These are phyloP conservation scores for Tadarida brasiliensis DNA, from an alignment of 2,797 vertebrate species.

Conservation along the genomic window DNA sequence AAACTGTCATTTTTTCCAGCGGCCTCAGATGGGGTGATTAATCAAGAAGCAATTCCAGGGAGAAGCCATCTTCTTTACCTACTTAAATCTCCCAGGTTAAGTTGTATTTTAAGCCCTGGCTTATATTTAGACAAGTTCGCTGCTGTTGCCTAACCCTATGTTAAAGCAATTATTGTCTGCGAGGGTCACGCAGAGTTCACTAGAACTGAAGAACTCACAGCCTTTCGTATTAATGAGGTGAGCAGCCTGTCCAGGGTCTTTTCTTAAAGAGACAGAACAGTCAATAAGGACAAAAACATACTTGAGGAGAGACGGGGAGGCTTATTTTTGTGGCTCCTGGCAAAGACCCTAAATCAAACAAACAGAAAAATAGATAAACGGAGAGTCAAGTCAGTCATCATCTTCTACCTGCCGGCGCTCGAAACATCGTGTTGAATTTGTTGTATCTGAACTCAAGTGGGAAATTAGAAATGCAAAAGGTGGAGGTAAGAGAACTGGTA, in stretches of 20 bases:
- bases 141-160: slow-evolving; percentile 85
- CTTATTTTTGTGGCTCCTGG: slow-evolving; percentile 20
- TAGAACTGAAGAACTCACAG: slow-evolving; percentile 77
- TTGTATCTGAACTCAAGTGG: slow-evolving; percentile 25
- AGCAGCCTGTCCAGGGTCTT: slow-evolving; percentile 52
- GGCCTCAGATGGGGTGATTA: slow-evolving; percentile 80
- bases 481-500: accelerated
- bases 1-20: slow-evolving; percentile 75
- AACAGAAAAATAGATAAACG: not conserved
- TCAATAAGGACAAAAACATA: slow-evolving; percentile 9
- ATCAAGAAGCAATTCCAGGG: slow-evolving; percentile 79
- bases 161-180: slow-evolving; percentile 87
- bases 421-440: not conserved
- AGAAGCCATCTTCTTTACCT: slow-evolving; percentile 78
- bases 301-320: not conserved
- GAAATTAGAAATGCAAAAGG: slow-evolving; percentile 30
- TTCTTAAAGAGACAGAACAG: slow-evolving; percentile 77
- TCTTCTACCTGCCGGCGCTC: not conserved
- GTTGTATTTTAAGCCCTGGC: slow-evolving; percentile 85
- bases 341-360: slow-evolving; percentile 39
- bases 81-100: slow-evolving; percentile 79
- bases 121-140: slow-evolving; percentile 86
- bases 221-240: slow-evolving; percentile 76
- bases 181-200: slow-evolving; percentile 88
- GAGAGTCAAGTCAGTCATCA: not conserved